Evolutionary conservation across 2,888 invertebrate species (phyloP).

Genomic region (Thysanoteuthis rhombus): DNA sequence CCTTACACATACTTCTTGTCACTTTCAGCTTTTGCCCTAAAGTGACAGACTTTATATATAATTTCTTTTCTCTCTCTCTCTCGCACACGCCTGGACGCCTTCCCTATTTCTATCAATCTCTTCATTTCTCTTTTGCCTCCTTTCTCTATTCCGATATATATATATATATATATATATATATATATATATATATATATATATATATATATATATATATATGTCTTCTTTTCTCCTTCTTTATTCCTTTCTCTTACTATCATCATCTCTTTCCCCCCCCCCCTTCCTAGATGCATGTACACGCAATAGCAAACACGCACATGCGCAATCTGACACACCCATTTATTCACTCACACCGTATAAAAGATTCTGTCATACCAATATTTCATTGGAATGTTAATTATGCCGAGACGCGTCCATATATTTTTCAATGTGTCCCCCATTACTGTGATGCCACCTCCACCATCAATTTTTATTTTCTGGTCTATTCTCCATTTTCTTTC

Average conservation of each 20-base stretch:
- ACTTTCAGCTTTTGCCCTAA: no score
- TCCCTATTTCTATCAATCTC: no score
- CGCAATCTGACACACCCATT: neutral
- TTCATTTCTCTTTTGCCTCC: no score
- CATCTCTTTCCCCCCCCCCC: neutral
- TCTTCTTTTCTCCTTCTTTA: neutral
- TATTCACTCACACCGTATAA: neutral
- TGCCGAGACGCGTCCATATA: neutral
- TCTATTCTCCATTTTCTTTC: no score
- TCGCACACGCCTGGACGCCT: no score
- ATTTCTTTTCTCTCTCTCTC: no score
- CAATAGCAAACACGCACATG: neutral
- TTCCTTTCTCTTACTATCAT: no score
- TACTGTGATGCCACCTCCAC: neutral
- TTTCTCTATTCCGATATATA: no score
- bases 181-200: neutral
- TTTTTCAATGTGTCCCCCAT: neutral
- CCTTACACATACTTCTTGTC: no score
- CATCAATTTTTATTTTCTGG: neutral
- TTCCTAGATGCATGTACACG: neutral
- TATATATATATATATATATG: neutral
- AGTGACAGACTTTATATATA: no score
- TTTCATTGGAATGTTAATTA: constrained; percentile 12
- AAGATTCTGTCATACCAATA: constrained; percentile 12
- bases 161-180: no score